Percentiles rank a stretch among this genome's conserved stretches.
Conservation (phyloP, 2,113 vertebrate genomes). For the Rattus norvegicus region DNA sequence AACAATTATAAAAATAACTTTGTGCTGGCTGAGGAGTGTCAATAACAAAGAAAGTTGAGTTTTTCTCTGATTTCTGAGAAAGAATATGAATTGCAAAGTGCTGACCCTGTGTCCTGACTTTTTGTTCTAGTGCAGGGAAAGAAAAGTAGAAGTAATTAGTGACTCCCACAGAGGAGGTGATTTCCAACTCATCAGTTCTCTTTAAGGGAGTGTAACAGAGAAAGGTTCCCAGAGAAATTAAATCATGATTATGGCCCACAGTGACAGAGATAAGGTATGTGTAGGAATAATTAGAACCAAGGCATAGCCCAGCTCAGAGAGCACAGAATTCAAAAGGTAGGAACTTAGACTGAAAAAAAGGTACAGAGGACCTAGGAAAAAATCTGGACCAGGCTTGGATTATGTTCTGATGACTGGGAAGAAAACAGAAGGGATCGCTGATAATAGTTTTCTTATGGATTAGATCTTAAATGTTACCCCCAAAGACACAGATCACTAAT, state of each 20-base stretch:
- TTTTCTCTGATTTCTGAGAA: neutral
- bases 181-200: constrained; percentile 30
- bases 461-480: neutral
- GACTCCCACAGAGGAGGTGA: neutral
- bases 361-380: neutral
- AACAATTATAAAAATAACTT: neutral
- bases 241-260: neutral
- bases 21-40: neutral
- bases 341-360: neutral
- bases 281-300: neutral
- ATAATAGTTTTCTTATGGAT: neutral
- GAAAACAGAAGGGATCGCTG: neutral
- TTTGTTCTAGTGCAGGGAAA: neutral
- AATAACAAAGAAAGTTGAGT: neutral
- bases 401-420: neutral
- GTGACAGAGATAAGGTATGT: neutral
- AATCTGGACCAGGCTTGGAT: neutral
- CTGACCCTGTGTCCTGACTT: neutral
- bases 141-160: neutral
- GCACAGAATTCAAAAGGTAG: neutral
- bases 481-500: neutral
- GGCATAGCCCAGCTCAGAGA: neutral
- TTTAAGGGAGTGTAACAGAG: neutral
- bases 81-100: neutral
- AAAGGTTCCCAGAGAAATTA: constrained; percentile 21